phyloP scores from a whole-genome alignment of 2,888 invertebrate genomes.

The Thecocarcelia acutangulata region DNA sequence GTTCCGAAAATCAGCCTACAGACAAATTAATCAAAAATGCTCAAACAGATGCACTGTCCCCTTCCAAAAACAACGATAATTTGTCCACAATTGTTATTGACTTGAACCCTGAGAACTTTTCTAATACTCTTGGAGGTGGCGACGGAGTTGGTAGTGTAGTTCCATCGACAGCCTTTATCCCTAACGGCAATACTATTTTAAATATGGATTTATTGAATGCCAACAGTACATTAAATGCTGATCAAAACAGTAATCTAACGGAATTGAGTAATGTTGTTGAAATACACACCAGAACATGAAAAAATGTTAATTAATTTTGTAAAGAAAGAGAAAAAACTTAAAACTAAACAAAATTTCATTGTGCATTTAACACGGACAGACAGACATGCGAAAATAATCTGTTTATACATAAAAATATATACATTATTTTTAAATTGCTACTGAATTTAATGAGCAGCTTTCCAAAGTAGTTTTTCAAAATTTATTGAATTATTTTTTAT shows the following conservation, averaged over 20 bases:
- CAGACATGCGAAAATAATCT: background rate
- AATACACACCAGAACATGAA: conserved; percentile 45
- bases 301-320: background rate
- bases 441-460: background rate
- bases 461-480: conserved; percentile 23
- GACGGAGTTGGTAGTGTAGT: conserved; percentile 15
- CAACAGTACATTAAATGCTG: conserved; percentile 36
- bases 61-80: conserved; percentile 28
- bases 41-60: conserved; percentile 35
- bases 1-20: conserved; percentile 85
- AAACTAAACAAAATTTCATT: conserved; percentile 1
- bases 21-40: conserved; percentile 78
- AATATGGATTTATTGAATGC: conserved; percentile 68
- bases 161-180: conserved; percentile 23
- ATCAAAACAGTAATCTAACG: conserved; percentile 48
- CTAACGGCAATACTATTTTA: conserved; percentile 72
- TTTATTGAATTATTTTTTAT: background rate
- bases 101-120: conserved; percentile 42
- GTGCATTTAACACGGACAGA: conserved; percentile 55
- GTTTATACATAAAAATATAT: conserved; percentile 19
- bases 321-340: background rate
- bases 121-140: conserved; percentile 14
- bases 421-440: background rate
- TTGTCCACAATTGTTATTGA: conserved; percentile 50
- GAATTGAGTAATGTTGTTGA: conserved; percentile 50